Evolutionary conservation across 2,797 vertebrate genomes (phyloP), one percentile per base, ranked within the genome.

Genomic region (Huso huso): DNA sequence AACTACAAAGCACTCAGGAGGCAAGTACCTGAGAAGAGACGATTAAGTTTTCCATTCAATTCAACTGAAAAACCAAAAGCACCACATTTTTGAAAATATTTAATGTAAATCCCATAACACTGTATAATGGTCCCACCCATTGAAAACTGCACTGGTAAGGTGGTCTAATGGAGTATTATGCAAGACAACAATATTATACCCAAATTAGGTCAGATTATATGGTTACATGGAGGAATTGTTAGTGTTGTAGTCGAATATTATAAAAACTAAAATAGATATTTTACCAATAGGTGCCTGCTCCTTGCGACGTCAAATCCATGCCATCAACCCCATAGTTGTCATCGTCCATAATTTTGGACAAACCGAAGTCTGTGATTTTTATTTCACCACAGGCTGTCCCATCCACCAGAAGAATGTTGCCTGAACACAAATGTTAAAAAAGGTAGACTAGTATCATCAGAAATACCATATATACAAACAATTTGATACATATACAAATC

Each of bases 271-370:
- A 18, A 18, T 12, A 53, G 51, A 9, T 4, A 9, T 67, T 77
- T 92, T 87, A 99, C 97, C 97, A 99, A 72, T 99, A 99, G 71
- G 97, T 99, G 73, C 97, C 97, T 68, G 97, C 96, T 64, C 97
- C 97, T 83, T 99, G 97, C 61, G 97, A 99, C 18, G 97, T 99
- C 76, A 99, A 84, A 79, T 99, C 97, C 97, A 99, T 99, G 71
- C 97, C 97, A 76, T 99, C 97, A 53, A 97, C 97, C 9, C 94
- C 95, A 0, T 99, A 99, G 86, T 95, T 99, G 79, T 99, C 97
- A 53, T 99, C 96, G 74, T 99, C 97, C 97, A 99, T 99, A 84
- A 99, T 99, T 91, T 99, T 99, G 70, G 97, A 99, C 71, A 99
- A 87, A 69, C 97, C 97, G 79, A 99, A 99, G 83, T 99, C 97